Evolutionary conservation across 1,140 invertebrate species (phyloP).

Genomic region (Papilio machaon): DNA sequence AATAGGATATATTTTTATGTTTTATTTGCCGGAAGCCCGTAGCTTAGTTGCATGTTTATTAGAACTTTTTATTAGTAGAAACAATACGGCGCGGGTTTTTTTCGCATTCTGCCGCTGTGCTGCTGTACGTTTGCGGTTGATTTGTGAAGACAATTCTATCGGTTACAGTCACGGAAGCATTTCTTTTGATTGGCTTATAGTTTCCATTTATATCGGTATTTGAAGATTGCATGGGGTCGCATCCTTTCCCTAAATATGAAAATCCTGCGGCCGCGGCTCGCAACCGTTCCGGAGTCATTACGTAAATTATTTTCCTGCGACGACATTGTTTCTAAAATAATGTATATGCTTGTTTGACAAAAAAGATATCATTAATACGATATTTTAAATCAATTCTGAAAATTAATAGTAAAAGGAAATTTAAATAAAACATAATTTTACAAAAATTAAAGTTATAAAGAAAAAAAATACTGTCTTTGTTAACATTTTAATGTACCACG

Average conservation of each 20-base stretch:
- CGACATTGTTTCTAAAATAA: constrained; percentile 14
- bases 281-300: background rate
- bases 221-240: constrained; percentile 33
- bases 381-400: background rate
- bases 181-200: constrained; percentile 61
- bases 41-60: constrained; percentile 82
- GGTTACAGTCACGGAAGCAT: constrained; percentile 67
- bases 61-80: constrained; percentile 81
- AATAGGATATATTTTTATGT: constrained; percentile 82
- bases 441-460: background rate
- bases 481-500: too few relatives aligned
- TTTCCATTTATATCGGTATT: constrained; percentile 43
- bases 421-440: background rate
- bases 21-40: constrained; percentile 80
- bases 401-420: background rate
- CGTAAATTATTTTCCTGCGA: background rate
- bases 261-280: background rate
- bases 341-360: background rate
- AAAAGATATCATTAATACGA: background rate
- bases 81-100: constrained; percentile 66
- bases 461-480: too few relatives aligned
- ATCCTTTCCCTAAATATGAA: constrained; percentile 30
- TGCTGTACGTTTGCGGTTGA: constrained; percentile 54
- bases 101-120: constrained; percentile 54
- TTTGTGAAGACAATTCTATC: constrained; percentile 65